phyloP scores from a whole-genome alignment of 2,113 vertebrate species.

The Scolopax mira region DNA sequence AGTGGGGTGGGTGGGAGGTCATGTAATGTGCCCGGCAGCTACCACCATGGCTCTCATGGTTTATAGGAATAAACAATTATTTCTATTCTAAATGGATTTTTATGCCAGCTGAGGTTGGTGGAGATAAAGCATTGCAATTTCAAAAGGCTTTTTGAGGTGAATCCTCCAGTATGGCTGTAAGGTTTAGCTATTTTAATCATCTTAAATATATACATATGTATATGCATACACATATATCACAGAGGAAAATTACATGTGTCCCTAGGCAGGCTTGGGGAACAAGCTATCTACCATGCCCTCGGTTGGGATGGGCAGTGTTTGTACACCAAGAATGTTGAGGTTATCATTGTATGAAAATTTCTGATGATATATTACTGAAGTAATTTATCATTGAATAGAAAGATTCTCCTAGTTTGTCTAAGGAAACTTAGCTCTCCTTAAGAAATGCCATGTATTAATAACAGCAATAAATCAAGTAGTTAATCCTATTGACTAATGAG shows the following conservation, averaged over 20 bases:
- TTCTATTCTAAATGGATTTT: not conserved
- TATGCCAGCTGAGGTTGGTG: not conserved
- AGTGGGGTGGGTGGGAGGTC: fast-evolving
- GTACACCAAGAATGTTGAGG: not conserved
- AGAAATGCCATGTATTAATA: not conserved
- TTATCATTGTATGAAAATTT: not conserved
- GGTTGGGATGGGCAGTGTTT: not conserved
- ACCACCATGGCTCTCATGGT: not conserved
- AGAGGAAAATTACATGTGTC: not conserved
- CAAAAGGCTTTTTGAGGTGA: not conserved
- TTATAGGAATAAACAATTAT: not conserved
- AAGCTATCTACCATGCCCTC: not conserved
- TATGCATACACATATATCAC: not conserved
- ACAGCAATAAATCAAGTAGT: not conserved
- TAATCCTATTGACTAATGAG: not conserved
- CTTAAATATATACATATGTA: not conserved
- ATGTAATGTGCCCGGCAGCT: not conserved
- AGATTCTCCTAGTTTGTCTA: not conserved
- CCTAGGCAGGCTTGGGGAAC: not conserved
- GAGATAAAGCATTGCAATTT: not conserved
- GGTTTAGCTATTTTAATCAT: not conserved
- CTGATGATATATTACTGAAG: not conserved
- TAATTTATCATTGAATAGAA: not conserved
- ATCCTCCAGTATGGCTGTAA: not conserved
- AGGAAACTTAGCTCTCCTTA: not conserved